phyloP scores from a whole-genome alignment of 2,888 invertebrate genomes.

The Plagodis dolabraria region DNA sequence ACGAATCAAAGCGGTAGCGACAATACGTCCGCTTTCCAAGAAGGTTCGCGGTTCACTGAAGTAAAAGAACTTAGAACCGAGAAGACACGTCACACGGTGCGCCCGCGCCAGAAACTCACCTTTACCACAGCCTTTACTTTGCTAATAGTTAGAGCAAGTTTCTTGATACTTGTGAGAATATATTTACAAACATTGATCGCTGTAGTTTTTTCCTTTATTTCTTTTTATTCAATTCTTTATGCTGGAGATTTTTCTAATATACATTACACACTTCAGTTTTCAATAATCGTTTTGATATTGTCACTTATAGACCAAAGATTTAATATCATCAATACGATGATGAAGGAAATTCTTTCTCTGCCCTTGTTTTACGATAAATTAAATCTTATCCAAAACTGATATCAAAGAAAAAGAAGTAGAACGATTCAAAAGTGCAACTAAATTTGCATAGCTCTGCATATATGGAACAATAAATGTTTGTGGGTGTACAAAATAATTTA shows the following conservation, averaged over 20 bases:
- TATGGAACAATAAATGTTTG: no score
- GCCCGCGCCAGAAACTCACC: slow-evolving; percentile 79
- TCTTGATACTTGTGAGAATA: slow-evolving; percentile 58
- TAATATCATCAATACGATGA: no score
- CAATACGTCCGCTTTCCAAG: slow-evolving; percentile 52
- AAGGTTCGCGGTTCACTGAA: slow-evolving; percentile 74
- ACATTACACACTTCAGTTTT: neutral
- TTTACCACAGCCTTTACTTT: slow-evolving; percentile 79
- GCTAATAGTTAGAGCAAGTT: slow-evolving; percentile 45
- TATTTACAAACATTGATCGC: neutral
- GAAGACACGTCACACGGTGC: slow-evolving; percentile 78
- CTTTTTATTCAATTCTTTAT: neutral
- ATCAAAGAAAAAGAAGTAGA: no score
- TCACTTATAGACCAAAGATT: no score
- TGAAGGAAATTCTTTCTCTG: no score
- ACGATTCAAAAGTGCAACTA: no score
- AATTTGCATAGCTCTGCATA: no score
- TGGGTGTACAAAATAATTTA: no score
- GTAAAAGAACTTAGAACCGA: slow-evolving; percentile 70
- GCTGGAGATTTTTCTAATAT: neutral
- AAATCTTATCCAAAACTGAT: no score
- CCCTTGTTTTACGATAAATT: no score
- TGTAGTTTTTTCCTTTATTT: neutral
- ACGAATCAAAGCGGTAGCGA: slow-evolving; percentile 22
- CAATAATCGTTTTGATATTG: no score